Conservation (phyloP, 2,797 vertebrate species). For the Sebastes elongatus region DNA sequence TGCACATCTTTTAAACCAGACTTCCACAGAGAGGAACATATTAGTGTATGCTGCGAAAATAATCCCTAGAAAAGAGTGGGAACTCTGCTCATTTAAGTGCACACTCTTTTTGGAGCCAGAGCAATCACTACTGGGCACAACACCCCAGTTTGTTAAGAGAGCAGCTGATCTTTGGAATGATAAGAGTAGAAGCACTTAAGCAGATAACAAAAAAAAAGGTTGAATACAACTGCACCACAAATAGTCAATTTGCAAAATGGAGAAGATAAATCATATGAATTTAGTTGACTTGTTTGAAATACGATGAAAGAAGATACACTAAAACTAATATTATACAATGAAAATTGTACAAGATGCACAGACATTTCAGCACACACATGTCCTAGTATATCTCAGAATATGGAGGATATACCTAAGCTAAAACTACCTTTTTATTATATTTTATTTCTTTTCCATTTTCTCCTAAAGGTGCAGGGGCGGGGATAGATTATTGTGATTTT, state of each 20-base stretch:
- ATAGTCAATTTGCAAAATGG: neutral
- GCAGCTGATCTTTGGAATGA: too few species aligned
- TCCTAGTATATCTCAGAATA: neutral
- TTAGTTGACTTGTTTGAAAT: neutral
- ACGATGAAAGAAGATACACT: neutral
- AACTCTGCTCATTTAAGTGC: too few species aligned
- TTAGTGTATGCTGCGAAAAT: neutral
- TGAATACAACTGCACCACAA: neutral
- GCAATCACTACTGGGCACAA: too few species aligned
- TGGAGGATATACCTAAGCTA: neutral
- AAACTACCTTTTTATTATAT: neutral
- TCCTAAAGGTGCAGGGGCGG: rapidly evolving
- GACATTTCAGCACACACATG: neutral
- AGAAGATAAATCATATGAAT: neutral
- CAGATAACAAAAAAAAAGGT: neutral
- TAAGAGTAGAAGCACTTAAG: neutral
- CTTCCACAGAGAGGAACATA: too few species aligned
- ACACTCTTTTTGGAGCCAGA: too few species aligned
- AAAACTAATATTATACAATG: neutral
- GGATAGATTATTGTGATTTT: neutral
- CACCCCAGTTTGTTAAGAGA: too few species aligned
- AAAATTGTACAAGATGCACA: neutral
- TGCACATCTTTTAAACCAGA: too few species aligned
- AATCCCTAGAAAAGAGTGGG: neutral
- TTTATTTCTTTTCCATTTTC: neutral